Evolutionary conservation across 2,113 vertebrate species (phyloP), one percentile per base, ranked within the genome.

Genomic region (Calypte anna): DNA sequence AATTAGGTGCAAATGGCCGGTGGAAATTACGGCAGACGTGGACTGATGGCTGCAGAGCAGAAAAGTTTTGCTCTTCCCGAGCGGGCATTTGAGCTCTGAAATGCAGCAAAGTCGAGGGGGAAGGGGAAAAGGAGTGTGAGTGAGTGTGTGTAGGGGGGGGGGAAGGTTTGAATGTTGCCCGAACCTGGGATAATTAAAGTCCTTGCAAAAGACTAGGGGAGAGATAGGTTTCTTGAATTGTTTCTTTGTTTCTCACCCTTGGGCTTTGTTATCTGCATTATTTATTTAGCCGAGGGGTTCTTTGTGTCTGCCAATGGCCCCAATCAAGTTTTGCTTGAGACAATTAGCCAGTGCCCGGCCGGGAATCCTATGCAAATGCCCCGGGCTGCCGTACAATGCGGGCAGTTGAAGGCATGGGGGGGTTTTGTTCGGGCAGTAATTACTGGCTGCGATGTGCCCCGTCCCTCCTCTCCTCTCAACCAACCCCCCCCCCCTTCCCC

Each of bases 231-330:
- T 98, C 97, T 98, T 98, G 98, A 97, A 97, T 98, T 98, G 98
- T 97, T 97, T 97, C 98, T 98, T 99, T 99, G 98, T 99, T 98
- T 98, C 97, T 97, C 98, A 94, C 98, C 97, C 96, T 98, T 97
- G 97, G 98, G 96, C 98, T 99, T 99, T 99, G 98, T 99, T 99
- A 98, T 98, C 98, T 96, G 98, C 98, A 98, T 98, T 98, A 98
- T 98, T 99, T 99, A 99, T 99, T 99, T 98, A 98, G 98, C 98
- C 98, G 98, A 97, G 98, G 99, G 98, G 98, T 98, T 97, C 99
- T 99, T 99, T 99, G 99, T 99, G 98, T 99, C 98, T 97, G 98
- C 98, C 98, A 99, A 99, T 99, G 98, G 98, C 98, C 98, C 98
- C 98, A 98, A 99, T 99, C 98, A 99, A 98, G 98, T 98, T 98